Evolutionary conservation across 1,140 invertebrate genomes (phyloP), one percentile per base, ranked within the genome.

Genomic region (Eueides isabella): DNA sequence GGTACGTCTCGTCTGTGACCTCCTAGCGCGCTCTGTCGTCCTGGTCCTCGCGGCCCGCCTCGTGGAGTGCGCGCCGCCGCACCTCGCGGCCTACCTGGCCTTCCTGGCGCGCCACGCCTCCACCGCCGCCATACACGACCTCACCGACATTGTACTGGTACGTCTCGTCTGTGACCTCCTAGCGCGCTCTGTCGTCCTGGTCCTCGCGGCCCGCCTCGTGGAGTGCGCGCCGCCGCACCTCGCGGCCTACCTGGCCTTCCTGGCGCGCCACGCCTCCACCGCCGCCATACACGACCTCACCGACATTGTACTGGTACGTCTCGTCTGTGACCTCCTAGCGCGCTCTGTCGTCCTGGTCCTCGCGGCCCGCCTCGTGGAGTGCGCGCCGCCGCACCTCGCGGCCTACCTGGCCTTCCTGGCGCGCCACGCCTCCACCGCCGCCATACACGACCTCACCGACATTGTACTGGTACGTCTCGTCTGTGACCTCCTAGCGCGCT

Each of bases 401-500:
- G 96, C 96, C n/a, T 99, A 99, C 88, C 96, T 99, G 28, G 95
- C 95, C 26, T 99, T 98, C 91, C 94, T 99, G 11, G 95, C 97
- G 0, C 91, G 94, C 1, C 96, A 98, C 91, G 96, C 96, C 0
- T 88, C 94, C 0, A 95, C 96, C 72, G 61, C 75, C 14, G 76
- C 82, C 0, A 94, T 95, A 7, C 92, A 96, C 1, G 95, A 92
- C 66, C 84, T 89, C 66, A 85, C 86, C 6, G 89, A 91, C 6
- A 82, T 93, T 9, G 89, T 88, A 41, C 84, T 92, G 55, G 91
- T 93, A 11, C 82, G 88, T 55, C 1, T 5, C 11, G 5, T 38
- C 11, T 12, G 5, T 38, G 35, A 38, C 35, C 5, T 38, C 11
- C 31, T 33, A 3, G 31, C 9, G 9, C 31, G 3, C 9, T 9